Evolutionary conservation across 2,113 vertebrate species (phyloP), one percentile per base, ranked within the genome.

Genomic region (Tonatia bakeri): DNA sequence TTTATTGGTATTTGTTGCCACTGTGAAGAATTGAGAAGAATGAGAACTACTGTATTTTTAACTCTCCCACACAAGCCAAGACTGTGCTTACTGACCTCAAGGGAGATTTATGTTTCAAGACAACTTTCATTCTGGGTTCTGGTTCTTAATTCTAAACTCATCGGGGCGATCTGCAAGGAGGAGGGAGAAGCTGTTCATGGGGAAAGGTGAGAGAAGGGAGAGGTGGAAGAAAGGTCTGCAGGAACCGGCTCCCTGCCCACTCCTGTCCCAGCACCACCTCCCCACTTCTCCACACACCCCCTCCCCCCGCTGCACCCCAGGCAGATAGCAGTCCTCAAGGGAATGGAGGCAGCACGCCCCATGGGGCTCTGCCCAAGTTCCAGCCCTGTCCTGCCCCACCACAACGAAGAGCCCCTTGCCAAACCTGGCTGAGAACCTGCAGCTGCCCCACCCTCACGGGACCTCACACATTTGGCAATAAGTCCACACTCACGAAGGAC

Each of bases 121-220:
- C 28, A 72, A 43, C 6, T 36, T 36, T 4, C 54, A 10, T 79
- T 82, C 17, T 43, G 45, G 69, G 81, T 73, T 82, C 92, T 61
- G 16, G n/a, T 26, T 82, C 43, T 67, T 70, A 94, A 87, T 94
- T 87, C 64, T 92, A 83, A 92, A 47, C 17, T 79, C 45, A 26
- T 2, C 36, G 45, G 52, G 33, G 7, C 1, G 36, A 47, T 89
- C 54, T 76, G 10, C 28, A 40, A 43, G 15, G 31, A 73, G 56
- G 50, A 75, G 15, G 36, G 54, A 45, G 22, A 73, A 56, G 28
- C 2, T 50, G 4, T 28, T 43, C 47, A 52, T 33, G 28, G 26
- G 24, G 45, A 69, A 26, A 45, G 38, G 10, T 16, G 83, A 76
- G 33, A 45, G 59, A 73, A 76, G 24, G 73, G 9, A 17, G 7